phyloP scores from a whole-genome alignment of 2,888 invertebrate species.

The Neelides folsomi region DNA sequence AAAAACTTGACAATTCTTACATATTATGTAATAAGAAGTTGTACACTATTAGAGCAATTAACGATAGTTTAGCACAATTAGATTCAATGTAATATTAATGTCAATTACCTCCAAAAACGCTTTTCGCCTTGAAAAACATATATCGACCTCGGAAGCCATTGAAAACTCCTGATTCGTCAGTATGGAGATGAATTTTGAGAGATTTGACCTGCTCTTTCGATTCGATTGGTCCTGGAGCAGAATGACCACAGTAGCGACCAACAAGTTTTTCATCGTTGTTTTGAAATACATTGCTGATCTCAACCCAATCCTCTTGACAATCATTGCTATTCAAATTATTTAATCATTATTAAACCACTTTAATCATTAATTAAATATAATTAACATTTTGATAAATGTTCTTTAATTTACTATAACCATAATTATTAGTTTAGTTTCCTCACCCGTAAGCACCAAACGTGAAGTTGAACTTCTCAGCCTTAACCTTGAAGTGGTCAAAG shows the following conservation, averaged over 20 bases:
- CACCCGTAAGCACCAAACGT: conserved; percentile 57
- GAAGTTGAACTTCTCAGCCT: conserved; percentile 61
- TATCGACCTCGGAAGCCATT: conserved; percentile 95
- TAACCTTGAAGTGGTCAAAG: conserved; percentile 80
- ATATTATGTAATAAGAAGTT: too few relatives aligned
- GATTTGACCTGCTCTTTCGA: conserved; percentile 78
- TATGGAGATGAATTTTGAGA: conserved; percentile 74
- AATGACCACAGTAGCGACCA: conserved; percentile 79
- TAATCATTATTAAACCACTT: neutral
- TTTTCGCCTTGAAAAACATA: conserved; percentile 76
- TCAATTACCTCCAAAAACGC: conserved; percentile 57
- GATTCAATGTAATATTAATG: neutral
- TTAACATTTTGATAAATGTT: conserved; percentile 1
- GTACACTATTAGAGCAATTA: too few relatives aligned
- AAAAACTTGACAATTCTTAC: too few relatives aligned
- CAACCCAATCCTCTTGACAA: conserved; percentile 87
- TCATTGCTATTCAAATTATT: conserved; percentile 33
- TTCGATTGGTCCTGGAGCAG: conserved; percentile 74
- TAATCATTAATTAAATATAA: conserved; percentile 1
- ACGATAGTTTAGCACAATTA: neutral
- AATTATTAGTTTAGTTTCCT: conserved; percentile 29
- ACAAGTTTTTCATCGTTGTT: conserved; percentile 69
- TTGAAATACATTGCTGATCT: conserved; percentile 77
- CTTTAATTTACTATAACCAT: neutral
- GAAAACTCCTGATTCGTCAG: conserved; percentile 71